These are phyloP conservation scores for Dynastes hyllus DNA, from an alignment of 2,888 invertebrate genomes.

Conservation along the genomic window DNA sequence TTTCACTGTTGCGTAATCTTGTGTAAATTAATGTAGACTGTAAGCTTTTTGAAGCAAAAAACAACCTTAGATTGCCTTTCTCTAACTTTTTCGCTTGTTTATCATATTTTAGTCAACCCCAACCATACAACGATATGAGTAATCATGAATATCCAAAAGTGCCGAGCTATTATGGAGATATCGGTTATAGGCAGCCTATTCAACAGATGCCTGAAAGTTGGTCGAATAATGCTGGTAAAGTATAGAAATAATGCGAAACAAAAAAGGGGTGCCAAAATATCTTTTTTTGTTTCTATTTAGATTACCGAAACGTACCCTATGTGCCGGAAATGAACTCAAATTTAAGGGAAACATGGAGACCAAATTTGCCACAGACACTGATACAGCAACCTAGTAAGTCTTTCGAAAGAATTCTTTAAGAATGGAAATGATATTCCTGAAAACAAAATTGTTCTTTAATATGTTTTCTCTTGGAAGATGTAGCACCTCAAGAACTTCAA, in stretches of 20 bases:
- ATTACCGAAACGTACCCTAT: constrained; percentile 53
- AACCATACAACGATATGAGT: constrained; percentile 61
- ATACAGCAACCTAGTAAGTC: constrained; percentile 50
- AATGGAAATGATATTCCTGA: neutral
- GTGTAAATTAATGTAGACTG: too few relatives aligned
- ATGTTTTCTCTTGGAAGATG: too few relatives aligned
- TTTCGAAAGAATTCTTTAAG: neutral
- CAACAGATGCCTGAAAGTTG: constrained; percentile 60
- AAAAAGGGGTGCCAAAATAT: neutral
- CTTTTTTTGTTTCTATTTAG: constrained; percentile 20
- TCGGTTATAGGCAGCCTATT: constrained; percentile 62
- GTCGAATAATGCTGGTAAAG: constrained; percentile 55
- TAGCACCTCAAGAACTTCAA: constrained; percentile 27
- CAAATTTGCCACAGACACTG: constrained; percentile 38
- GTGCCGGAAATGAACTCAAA: constrained; percentile 53
- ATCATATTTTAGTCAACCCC: constrained; percentile 61
- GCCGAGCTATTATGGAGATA: constrained; percentile 64
- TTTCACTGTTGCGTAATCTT: too few relatives aligned
- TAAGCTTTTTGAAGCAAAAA: too few relatives aligned
- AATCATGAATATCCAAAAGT: constrained; percentile 59
- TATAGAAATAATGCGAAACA: too few relatives aligned
- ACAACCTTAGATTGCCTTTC: too few relatives aligned
- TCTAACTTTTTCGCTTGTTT: too few relatives aligned
- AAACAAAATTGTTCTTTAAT: neutral
- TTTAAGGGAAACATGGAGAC: constrained; percentile 56